Evolutionary conservation across 2,888 invertebrate genomes (phyloP).

Genomic region (Lithophane socia): DNA sequence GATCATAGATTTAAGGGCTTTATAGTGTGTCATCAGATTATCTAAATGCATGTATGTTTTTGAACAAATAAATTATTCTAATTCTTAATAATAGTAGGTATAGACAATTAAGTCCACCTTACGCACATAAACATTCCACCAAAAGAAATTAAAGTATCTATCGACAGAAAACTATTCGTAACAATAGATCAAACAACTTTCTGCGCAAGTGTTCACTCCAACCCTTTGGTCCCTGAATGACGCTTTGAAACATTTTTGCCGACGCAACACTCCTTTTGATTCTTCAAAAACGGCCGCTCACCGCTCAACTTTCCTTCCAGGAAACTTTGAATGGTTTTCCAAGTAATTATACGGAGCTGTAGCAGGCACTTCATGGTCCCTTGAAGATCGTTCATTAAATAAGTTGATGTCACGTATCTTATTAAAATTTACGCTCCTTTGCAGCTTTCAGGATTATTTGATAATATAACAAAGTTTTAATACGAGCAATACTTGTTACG

Average conservation of each 20-base stretch:
- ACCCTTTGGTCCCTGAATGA: slow-evolving; percentile 51
- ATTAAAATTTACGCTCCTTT: slow-evolving; percentile 65
- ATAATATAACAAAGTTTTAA: slow-evolving; percentile 6
- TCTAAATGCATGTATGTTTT: no score
- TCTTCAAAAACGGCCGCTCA: slow-evolving; percentile 47
- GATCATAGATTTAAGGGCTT: no score
- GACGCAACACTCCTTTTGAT: slow-evolving; percentile 60
- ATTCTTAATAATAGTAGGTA: neutral
- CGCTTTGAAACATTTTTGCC: slow-evolving; percentile 50
- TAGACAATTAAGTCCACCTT: neutral
- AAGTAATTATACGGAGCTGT: slow-evolving; percentile 64
- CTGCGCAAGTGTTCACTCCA: slow-evolving; percentile 49
- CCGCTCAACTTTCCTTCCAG: slow-evolving; percentile 48
- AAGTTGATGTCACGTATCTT: slow-evolving; percentile 67
- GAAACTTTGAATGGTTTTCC: slow-evolving; percentile 63
- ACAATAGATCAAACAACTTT: slow-evolving; percentile 52
- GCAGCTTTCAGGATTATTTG: slow-evolving; percentile 26
- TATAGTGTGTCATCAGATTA: no score
- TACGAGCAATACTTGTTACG: neutral
- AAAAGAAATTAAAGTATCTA: slow-evolving; percentile 2
- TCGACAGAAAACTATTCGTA: slow-evolving; percentile 38
- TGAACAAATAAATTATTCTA: no score
- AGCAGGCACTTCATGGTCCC: slow-evolving; percentile 52
- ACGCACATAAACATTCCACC: neutral
- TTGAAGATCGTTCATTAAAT: slow-evolving; percentile 66